These are phyloP conservation scores for Podargus strigoides DNA, from an alignment of 2,797 vertebrate genomes.

Conservation along the genomic window DNA sequence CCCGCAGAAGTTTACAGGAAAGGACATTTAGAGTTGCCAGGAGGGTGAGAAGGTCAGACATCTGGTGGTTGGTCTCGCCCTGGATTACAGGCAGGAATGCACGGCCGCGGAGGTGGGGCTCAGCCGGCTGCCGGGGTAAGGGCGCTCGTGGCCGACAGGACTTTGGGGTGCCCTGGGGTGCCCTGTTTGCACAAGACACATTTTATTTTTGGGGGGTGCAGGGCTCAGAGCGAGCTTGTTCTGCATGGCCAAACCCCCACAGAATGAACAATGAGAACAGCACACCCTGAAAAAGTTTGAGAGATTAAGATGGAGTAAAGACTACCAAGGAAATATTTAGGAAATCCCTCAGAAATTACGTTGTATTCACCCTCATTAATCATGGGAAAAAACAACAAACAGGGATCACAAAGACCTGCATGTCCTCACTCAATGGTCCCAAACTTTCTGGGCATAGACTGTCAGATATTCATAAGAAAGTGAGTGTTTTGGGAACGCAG, in stretches of 20 bases:
- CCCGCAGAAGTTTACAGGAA: slow-evolving; percentile 61
- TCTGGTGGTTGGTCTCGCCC: slow-evolving; percentile 65
- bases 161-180: background rate
- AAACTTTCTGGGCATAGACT: background rate
- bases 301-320: background rate
- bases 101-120: background rate
- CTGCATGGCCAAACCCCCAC: background rate
- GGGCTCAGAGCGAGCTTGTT: background rate
- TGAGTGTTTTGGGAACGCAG: background rate
- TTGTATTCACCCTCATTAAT: background rate
- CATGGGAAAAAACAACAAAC: background rate
- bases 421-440: background rate
- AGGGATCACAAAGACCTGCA: background rate
- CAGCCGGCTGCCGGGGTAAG: background rate
- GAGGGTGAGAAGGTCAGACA: slow-evolving; percentile 74
- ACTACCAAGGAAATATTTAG: background rate
- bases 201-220: background rate
- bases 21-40: slow-evolving; percentile 61
- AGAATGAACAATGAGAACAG: background rate
- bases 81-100: slow-evolving; percentile 53
- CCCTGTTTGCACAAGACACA: background rate
- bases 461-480: background rate
- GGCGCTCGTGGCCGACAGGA: fast-evolving
- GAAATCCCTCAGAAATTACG: background rate
- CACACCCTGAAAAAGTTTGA: background rate